These are phyloP conservation scores for Argopecten irradians DNA, from an alignment of 1,140 invertebrate species.

Conservation along the genomic window DNA sequence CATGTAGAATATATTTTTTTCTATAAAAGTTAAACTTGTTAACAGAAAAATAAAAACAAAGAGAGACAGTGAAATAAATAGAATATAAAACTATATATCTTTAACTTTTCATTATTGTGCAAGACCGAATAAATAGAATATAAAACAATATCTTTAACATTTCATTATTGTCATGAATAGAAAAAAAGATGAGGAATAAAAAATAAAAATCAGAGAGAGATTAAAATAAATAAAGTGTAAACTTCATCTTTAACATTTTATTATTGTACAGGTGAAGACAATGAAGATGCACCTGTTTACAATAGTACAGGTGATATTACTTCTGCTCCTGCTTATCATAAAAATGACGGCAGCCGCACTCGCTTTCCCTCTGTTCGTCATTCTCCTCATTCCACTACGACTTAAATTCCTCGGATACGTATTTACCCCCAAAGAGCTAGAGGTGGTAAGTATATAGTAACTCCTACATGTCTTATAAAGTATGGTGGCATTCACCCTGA, in stretches of 20 bases:
- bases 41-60: too few relatives aligned
- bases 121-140: too few relatives aligned
- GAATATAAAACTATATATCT: too few relatives aligned
- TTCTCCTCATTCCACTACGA: slow-evolving; percentile 92
- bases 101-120: too few relatives aligned
- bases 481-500: background rate
- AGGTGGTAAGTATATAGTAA: slow-evolving; percentile 68
- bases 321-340: slow-evolving; percentile 88
- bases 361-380: slow-evolving; percentile 93
- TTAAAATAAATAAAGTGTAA: background rate
- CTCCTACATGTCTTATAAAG: too few relatives aligned
- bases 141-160: too few relatives aligned
- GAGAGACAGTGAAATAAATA: too few relatives aligned
- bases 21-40: too few relatives aligned
- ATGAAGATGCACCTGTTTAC: slow-evolving; percentile 96
- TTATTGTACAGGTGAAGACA: slow-evolving; percentile 86
- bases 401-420: slow-evolving; percentile 83
- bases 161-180: too few relatives aligned
- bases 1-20: too few relatives aligned
- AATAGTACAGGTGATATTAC: slow-evolving; percentile 87
- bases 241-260: slow-evolving; percentile 48
- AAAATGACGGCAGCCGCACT: slow-evolving; percentile 89
- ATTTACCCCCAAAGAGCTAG: slow-evolving; percentile 88
- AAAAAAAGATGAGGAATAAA: too few relatives aligned
- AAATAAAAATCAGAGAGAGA: too few relatives aligned